Evolutionary conservation across 2,888 invertebrate genomes (phyloP).

Genomic region (Pollenia labialis): DNA sequence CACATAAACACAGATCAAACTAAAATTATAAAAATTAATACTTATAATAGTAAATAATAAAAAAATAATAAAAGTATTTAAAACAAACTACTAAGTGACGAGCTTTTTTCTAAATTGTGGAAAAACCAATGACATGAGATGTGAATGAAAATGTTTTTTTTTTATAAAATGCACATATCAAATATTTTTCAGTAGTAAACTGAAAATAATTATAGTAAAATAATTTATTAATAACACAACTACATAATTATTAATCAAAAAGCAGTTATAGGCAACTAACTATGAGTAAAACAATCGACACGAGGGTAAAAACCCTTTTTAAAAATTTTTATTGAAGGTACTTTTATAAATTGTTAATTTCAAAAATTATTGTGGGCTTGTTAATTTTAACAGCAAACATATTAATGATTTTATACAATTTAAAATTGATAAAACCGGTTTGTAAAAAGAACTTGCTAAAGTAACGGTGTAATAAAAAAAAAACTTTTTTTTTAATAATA

Average conservation of each 20-base stretch:
- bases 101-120: conserved; percentile 47
- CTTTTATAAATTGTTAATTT: background rate
- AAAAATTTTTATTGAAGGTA: conserved; percentile 26
- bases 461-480: background rate
- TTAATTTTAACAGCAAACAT: background rate
- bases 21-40: conserved; percentile 46
- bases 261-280: background rate
- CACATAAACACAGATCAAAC: background rate
- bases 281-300: conserved; percentile 41
- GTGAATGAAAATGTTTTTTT: conserved; percentile 61
- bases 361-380: background rate
- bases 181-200: conserved; percentile 28
- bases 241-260: conserved; percentile 26
- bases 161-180: conserved; percentile 1
- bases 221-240: conserved; percentile 38
- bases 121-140: conserved; percentile 67
- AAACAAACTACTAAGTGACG: conserved; percentile 38
- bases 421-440: conserved; percentile 16
- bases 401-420: background rate
- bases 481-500: background rate
- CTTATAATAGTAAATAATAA: conserved; percentile 8
- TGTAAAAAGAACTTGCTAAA: background rate
- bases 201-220: conserved; percentile 57
- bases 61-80: conserved; percentile 18
- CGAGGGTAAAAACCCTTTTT: conserved; percentile 59